Evolutionary conservation across 92 coral and sea anemone genomes (phyloP).

Genomic region (Metridium senile): DNA sequence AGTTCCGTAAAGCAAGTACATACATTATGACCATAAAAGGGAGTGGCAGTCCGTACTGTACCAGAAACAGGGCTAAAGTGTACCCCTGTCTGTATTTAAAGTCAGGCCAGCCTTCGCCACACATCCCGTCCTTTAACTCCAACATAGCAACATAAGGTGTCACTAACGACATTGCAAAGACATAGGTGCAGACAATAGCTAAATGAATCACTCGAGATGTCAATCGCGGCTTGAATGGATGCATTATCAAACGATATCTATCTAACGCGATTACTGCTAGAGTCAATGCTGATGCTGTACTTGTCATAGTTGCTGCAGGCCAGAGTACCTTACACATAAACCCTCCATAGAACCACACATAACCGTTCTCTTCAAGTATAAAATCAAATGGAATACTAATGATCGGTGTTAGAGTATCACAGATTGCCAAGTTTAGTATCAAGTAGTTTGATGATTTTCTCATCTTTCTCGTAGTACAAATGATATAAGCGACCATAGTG

Average conservation of each 20-base stretch:
- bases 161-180: conserved; percentile 35
- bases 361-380: conserved; percentile 64
- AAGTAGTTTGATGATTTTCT: conserved; percentile 49
- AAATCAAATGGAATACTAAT: conserved; percentile 89
- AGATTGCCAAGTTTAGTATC: conserved; percentile 77
- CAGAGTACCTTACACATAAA: conserved; percentile 70
- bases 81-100: conserved; percentile 67
- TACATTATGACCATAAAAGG: conserved; percentile 74
- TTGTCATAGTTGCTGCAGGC: conserved; percentile 84
- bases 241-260: conserved; percentile 69
- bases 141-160: conserved; percentile 50
- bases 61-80: conserved; percentile 64
- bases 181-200: conserved; percentile 30
- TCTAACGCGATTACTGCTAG: conserved; percentile 86
- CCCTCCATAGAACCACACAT: conserved; percentile 75
- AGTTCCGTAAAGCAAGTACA: conserved; percentile 54
- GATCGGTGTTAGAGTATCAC: conserved; percentile 85
- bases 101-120: conserved; percentile 63
- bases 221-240: conserved; percentile 71
- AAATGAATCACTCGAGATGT: conserved; percentile 47
- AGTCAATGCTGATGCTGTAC: conserved; percentile 85
- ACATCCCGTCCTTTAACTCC: conserved; percentile 41
- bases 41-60: conserved; percentile 83
- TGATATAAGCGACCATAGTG: conserved; percentile 45
- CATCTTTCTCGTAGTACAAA: conserved; percentile 48